These are phyloP conservation scores for Hetaerina titia DNA, from an alignment of 2,888 invertebrate genomes.

Conservation along the genomic window DNA sequence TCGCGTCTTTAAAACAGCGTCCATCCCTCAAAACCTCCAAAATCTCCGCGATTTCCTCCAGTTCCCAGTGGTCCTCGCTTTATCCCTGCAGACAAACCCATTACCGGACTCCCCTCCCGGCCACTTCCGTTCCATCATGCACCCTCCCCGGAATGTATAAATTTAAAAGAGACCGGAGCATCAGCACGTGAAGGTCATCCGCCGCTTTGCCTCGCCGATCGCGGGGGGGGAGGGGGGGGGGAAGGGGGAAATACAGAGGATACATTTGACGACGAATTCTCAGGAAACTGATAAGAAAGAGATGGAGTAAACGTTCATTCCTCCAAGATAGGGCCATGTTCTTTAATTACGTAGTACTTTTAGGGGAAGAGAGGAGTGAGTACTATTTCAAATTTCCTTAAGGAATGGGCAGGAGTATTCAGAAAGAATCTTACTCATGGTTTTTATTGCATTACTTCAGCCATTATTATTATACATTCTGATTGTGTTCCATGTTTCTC, in stretches of 20 bases:
- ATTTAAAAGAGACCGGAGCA: background rate
- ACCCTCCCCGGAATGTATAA: conserved; percentile 3
- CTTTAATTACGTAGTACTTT: too few relatives aligned
- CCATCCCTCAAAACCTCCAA: background rate
- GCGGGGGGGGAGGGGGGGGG: background rate
- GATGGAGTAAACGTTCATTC: too few relatives aligned
- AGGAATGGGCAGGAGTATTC: too few relatives aligned
- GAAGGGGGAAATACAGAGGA: background rate
- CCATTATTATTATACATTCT: too few relatives aligned
- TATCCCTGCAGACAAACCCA: background rate
- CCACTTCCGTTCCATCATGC: background rate
- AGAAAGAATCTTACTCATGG: too few relatives aligned
- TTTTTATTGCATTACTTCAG: too few relatives aligned
- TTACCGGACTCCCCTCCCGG: background rate
- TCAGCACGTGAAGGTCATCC: background rate
- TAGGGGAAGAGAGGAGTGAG: too few relatives aligned
- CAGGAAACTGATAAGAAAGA: background rate
- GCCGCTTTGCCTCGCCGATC: background rate
- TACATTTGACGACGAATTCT: background rate
- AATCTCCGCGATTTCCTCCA: background rate
- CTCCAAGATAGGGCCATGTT: too few relatives aligned
- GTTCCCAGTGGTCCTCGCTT: background rate
- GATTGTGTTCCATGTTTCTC: too few relatives aligned
- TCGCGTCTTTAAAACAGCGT: too few relatives aligned
- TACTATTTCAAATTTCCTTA: too few relatives aligned